Evolutionary conservation across 2,797 vertebrate species (phyloP), one percentile per base, ranked within the genome.

Genomic region (Sebastes flavidus): DNA sequence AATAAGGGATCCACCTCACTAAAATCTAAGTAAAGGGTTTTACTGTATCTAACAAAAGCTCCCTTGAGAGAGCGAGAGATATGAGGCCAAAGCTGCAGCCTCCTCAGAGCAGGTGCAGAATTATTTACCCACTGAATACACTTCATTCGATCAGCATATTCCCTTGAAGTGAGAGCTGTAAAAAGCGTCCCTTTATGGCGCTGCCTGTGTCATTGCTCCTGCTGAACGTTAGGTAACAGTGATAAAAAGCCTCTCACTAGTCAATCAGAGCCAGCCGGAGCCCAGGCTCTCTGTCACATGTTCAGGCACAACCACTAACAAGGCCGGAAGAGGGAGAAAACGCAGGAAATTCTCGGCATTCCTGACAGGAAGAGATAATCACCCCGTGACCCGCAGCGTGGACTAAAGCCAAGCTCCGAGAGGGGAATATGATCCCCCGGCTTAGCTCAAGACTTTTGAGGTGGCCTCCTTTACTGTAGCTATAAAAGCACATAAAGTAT

Each of bases 351-450:
- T 95, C 95, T 90, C 91, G 25, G 88, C 94, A 96, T 96, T 96
- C 94, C 95, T 95, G 94, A 93, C 94, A 95, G 94, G 94, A 96
- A 96, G 94, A 95, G 94, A 96, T 96, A 95, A 95, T 95, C 93
- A 92, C 91, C 93, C 91, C 78, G 27, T 94, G 93, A 95, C 93
- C 92, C 88, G 72, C 86, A 90, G 81, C 8, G 29, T 87, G 92
- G 91, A 94, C 85, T 83, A 88, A 88, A 67, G 84, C 88, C 89
- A 89, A 76, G 81, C 82, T 86, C 78, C 2, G 27, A 87, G 88
- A 83, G 80, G 82, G 16, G 85, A 91, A 91, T 78, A 77, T 80
- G 89, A 94, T 93, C 91, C 72, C 65, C 12, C 20, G 16, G 84
- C 83, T 90, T 83, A 84, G 72, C 88, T 77, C 61, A 14, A 82